A percentile compares a stretch with the other conserved stretches of the same genome.
Conservation (phyloP, 2,888 invertebrate species). For the Eilema caniola region DNA sequence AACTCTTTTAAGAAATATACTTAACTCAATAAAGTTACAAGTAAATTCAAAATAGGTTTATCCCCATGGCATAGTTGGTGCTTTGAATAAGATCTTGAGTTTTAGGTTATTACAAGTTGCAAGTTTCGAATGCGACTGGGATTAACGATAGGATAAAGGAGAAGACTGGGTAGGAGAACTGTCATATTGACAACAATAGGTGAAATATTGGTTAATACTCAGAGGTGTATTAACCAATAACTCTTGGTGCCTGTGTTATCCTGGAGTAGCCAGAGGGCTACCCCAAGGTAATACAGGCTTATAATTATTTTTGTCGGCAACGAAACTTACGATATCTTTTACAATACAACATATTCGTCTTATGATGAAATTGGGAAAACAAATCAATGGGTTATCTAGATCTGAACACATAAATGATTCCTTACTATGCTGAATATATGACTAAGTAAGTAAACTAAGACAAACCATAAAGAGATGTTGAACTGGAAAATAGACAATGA, state of each 20-base stretch:
- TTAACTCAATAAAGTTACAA: background rate
- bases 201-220: background rate
- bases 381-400: background rate
- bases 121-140: no score
- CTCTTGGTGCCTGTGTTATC: background rate
- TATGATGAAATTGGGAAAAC: background rate
- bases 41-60: background rate
- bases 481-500: background rate
- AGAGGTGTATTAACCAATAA: no score
- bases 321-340: no score
- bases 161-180: background rate
- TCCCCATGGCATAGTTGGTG: background rate
- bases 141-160: no score
- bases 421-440: no score
- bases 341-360: background rate
- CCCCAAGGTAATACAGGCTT: background rate
- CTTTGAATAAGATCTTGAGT: background rate
- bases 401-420: background rate
- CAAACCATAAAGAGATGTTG: background rate
- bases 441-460: background rate
- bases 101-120: no score
- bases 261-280: background rate
- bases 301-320: no score
- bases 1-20: background rate
- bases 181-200: background rate